phyloP scores from a whole-genome alignment of 2,888 invertebrate genomes.

The Allolobophora icterica region DNA sequence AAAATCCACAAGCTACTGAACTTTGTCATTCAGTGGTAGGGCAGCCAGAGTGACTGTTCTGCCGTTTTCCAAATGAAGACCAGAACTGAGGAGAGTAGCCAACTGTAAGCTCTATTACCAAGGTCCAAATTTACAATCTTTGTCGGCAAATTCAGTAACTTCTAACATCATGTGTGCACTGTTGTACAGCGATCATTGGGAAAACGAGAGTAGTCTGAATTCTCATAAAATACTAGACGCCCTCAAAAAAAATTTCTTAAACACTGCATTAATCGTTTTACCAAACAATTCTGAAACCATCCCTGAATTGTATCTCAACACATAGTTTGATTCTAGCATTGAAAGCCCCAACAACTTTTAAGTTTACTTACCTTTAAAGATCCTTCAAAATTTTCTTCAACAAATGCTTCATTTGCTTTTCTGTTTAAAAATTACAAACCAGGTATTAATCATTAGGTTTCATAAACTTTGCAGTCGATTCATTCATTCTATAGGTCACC shows the following conservation, averaged over 20 bases:
- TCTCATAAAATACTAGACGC: not conserved
- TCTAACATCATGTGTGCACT: not conserved
- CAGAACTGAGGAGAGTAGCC: no score
- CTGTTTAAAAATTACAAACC: constrained; percentile 33
- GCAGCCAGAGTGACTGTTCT: no score
- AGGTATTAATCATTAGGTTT: not conserved
- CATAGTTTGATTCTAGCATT: not conserved
- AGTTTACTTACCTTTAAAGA: constrained; percentile 55
- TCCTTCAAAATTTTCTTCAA: constrained; percentile 58
- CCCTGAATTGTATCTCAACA: not conserved
- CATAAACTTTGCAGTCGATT: constrained; percentile 6
- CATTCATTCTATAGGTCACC: not conserved
- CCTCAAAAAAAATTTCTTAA: not conserved
- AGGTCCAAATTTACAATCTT: not conserved
- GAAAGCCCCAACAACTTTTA: not conserved
- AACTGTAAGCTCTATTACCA: not conserved
- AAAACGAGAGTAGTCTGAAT: not conserved
- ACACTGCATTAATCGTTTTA: not conserved
- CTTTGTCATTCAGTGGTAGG: no score
- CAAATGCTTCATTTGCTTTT: constrained; percentile 59
- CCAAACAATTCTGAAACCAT: not conserved
- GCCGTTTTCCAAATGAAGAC: no score
- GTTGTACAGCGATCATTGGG: not conserved
- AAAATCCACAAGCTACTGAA: no score
- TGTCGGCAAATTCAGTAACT: not conserved